Percentiles rank a stretch among this genome's conserved stretches.
Conservation (phyloP, 64 coral and sea anemone species). For the Montipora foliosa region DNA sequence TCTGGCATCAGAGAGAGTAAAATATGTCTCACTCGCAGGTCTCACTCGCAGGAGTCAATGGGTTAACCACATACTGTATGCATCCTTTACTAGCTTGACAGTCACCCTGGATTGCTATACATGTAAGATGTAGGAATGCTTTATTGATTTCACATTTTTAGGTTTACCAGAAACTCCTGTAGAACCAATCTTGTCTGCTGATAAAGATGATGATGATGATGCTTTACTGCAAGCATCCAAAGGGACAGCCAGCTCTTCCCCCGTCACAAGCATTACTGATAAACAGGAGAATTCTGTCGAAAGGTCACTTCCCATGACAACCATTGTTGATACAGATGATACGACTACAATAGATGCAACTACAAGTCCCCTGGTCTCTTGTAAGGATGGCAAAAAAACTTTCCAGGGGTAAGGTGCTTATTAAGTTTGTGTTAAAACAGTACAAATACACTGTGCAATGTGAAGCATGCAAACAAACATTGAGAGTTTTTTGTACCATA, state of each 20-base stretch:
- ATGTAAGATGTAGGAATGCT: too few relatives aligned
- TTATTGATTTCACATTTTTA: background rate
- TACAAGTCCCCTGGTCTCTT: background rate
- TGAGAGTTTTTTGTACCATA: too few relatives aligned
- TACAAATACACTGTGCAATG: too few relatives aligned
- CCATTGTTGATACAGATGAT: background rate
- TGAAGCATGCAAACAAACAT: too few relatives aligned
- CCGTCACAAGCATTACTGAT: background rate
- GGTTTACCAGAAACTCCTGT: conserved; percentile 20
- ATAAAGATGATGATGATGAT: background rate
- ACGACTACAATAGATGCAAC: background rate
- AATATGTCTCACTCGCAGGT: too few relatives aligned
- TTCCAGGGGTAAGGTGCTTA: background rate
- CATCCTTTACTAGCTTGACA: too few relatives aligned
- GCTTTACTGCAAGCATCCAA: background rate
- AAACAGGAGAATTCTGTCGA: background rate
- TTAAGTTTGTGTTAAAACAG: too few relatives aligned
- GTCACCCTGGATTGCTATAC: too few relatives aligned
- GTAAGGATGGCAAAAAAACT: background rate
- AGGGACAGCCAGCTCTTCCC: background rate
- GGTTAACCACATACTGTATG: too few relatives aligned
- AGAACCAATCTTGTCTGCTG: background rate
- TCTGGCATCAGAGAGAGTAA: too few relatives aligned
- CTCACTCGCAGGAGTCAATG: too few relatives aligned
- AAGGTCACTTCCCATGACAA: background rate